These are phyloP conservation scores for Dermolepida albohirtum DNA, from an alignment of 2,888 invertebrate species.

Conservation along the genomic window DNA sequence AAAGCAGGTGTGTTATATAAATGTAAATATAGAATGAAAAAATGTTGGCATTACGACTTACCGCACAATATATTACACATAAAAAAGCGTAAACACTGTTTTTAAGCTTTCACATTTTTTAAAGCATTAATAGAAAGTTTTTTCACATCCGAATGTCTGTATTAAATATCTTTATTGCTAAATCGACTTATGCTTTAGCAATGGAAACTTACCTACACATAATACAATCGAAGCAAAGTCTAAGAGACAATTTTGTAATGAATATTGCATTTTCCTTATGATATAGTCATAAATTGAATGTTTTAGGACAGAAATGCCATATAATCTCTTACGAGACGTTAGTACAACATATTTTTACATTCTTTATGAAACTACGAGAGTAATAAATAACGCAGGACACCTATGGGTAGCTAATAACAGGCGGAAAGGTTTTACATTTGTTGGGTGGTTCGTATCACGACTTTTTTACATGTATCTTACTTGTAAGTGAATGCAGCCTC, in stretches of 20 bases:
- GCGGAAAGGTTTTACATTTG: slow-evolving; percentile 2
- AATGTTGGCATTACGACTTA: too few relatives aligned
- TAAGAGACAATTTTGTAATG: too few relatives aligned
- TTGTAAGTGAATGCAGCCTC: neutral
- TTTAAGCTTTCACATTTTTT: too few relatives aligned
- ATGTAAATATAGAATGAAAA: neutral
- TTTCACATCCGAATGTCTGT: too few relatives aligned
- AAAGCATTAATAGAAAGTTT: too few relatives aligned
- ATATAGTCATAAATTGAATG: neutral
- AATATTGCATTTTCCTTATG: neutral
- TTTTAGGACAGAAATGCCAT: slow-evolving; percentile 37
- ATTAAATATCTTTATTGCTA: too few relatives aligned
- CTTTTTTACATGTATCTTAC: slow-evolving; percentile 30
- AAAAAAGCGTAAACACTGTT: too few relatives aligned
- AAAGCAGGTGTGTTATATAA: slow-evolving; percentile 3
- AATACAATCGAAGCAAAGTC: too few relatives aligned
- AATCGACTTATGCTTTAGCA: too few relatives aligned
- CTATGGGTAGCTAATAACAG: neutral
- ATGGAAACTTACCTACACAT: too few relatives aligned
- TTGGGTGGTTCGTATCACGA: slow-evolving; percentile 33
- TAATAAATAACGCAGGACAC: slow-evolving; percentile 34
- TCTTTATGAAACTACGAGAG: slow-evolving; percentile 29
- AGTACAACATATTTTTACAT: slow-evolving; percentile 37
- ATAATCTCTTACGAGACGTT: slow-evolving; percentile 32
- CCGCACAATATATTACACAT: too few relatives aligned